phyloP scores from a whole-genome alignment of 2,888 invertebrate species.

The Camponotus fellah region DNA sequence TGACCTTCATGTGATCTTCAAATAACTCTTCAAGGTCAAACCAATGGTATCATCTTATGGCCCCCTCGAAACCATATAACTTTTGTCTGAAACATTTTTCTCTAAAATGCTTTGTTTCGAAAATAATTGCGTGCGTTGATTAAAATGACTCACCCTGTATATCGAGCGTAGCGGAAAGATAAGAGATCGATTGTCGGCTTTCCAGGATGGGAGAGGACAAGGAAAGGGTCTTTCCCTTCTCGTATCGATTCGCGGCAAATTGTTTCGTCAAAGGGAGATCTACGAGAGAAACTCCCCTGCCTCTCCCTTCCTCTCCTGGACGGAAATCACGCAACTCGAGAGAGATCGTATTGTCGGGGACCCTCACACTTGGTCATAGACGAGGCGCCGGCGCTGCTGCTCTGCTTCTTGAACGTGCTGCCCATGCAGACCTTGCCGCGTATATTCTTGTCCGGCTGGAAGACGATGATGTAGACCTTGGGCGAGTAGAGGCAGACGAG shows the following conservation, averaged over 20 bases:
- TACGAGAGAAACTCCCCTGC: neutral
- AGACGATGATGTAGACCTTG: slow-evolving; percentile 91
- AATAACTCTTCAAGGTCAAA: too few relatives aligned
- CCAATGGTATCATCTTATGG: too few relatives aligned
- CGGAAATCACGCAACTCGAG: neutral
- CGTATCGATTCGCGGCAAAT: neutral
- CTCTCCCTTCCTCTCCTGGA: neutral
- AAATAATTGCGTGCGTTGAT: too few relatives aligned
- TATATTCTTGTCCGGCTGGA: slow-evolving; percentile 92
- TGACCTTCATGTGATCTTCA: too few relatives aligned
- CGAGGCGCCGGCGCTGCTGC: slow-evolving; percentile 82
- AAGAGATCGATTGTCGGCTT: neutral
- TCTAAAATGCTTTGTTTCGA: too few relatives aligned
- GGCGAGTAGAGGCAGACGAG: slow-evolving; percentile 91
- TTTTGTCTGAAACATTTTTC: too few relatives aligned
- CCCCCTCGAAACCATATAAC: too few relatives aligned
- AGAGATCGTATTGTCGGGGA: neutral
- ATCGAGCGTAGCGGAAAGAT: neutral
- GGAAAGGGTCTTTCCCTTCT: neutral
- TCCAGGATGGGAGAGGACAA: neutral
- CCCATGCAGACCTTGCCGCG: slow-evolving; percentile 87
- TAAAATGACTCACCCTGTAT: too few relatives aligned
- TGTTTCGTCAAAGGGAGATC: neutral
- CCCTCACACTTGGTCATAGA: slow-evolving; percentile 83
- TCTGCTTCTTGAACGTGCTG: slow-evolving; percentile 82